phyloP scores from a whole-genome alignment of 2,113 vertebrate genomes.

The Bolborhynchus lineola region DNA sequence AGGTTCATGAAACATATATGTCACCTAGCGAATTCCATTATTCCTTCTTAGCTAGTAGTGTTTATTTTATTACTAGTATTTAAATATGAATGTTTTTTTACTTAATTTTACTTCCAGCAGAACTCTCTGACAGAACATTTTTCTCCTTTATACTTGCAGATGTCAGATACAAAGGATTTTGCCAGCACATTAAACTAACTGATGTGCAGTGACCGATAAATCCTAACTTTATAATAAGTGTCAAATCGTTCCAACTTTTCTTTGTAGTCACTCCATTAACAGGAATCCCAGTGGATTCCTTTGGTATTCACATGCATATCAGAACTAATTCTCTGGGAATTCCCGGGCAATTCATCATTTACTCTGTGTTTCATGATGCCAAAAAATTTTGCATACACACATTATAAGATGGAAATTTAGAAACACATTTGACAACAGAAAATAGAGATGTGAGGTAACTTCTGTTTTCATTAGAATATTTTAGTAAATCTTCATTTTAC shows the following conservation, averaged over 20 bases:
- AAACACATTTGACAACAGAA: neutral
- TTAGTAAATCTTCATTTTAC: neutral
- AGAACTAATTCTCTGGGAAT: constrained; percentile 55
- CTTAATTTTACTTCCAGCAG: neutral
- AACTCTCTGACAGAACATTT: neutral
- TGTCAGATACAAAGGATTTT: constrained; percentile 29
- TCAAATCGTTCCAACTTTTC: neutral
- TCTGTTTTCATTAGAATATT: neutral
- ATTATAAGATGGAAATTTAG: constrained; percentile 2
- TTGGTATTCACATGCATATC: constrained; percentile 48
- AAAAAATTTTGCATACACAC: constrained; percentile 5
- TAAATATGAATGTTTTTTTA: neutral
- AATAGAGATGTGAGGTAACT: neutral
- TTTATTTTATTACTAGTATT: neutral
- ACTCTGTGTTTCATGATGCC: neutral
- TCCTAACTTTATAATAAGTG: constrained; percentile 25
- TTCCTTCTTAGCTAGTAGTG: neutral
- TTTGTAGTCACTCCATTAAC: constrained; percentile 52
- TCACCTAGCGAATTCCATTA: neutral
- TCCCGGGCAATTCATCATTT: constrained; percentile 47
- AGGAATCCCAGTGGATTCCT: constrained; percentile 14
- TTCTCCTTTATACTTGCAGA: neutral
- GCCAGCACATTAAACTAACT: neutral
- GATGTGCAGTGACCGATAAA: constrained; percentile 45
- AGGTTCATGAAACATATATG: neutral